A percentile compares a stretch with the other conserved stretches of the same genome.
phyloP scores from a whole-genome alignment of 2,113 vertebrate species.

The Thomomys bottae region DNA sequence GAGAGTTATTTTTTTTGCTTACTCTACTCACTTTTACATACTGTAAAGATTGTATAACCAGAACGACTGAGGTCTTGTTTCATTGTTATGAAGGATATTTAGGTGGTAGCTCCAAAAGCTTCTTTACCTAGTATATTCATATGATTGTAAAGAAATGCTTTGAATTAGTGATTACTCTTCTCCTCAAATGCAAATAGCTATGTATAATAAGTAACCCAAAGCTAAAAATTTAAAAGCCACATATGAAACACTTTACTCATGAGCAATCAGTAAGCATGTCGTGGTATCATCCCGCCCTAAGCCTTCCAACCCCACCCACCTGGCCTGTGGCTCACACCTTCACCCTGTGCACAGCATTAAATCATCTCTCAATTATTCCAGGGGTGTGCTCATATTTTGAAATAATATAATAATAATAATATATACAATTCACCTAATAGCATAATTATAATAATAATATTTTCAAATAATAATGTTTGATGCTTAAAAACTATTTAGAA shows the following conservation, averaged over 20 bases:
- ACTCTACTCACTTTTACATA: background rate
- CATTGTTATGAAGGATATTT: background rate
- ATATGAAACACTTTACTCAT: background rate
- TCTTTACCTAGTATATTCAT: background rate
- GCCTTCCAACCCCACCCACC: fast-evolving
- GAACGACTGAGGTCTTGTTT: background rate
- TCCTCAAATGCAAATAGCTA: background rate
- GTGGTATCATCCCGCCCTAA: background rate
- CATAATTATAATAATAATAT: too few relatives aligned
- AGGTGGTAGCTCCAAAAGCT: constrained; percentile 36
- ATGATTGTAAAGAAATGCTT: constrained; percentile 46
- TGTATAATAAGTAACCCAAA: constrained; percentile 8
- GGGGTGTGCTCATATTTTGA: too few relatives aligned
- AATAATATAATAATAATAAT: too few relatives aligned
- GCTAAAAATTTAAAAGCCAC: background rate
- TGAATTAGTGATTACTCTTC: background rate
- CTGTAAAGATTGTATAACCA: background rate
- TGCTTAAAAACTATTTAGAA: background rate
- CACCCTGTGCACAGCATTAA: fast-evolving
- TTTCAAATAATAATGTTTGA: too few relatives aligned
- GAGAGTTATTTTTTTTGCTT: background rate
- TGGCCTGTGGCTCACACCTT: background rate
- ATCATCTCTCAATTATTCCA: background rate
- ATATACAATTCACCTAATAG: too few relatives aligned
- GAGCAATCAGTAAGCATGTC: background rate